Evolutionary conservation across 2,113 vertebrate species (phyloP).

Genomic region (Syngnathus typhle): DNA sequence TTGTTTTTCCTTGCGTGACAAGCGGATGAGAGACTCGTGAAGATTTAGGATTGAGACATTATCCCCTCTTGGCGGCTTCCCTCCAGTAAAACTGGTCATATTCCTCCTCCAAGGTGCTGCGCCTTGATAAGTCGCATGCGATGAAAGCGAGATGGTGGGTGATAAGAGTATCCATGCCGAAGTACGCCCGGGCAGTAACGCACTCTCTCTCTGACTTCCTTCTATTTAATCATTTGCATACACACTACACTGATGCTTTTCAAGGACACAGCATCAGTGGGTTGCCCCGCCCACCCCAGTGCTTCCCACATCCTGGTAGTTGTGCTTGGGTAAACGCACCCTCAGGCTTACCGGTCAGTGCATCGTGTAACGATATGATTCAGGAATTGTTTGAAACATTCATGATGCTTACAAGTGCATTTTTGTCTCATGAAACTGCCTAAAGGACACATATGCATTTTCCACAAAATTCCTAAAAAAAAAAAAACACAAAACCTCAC

Average conservation of each 20-base stretch:
- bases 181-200: conserved; percentile 19
- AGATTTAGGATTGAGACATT: conserved; percentile 45
- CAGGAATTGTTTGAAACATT: neutral
- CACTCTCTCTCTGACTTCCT: neutral
- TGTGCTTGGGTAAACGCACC: conserved; percentile 20
- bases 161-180: conserved; percentile 47
- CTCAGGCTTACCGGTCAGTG: conserved; percentile 6
- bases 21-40: conserved; percentile 24
- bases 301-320: conserved; percentile 11
- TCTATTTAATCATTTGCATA: conserved; percentile 9
- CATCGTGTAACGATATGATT: conserved; percentile 1
- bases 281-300: neutral
- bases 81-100: conserved; percentile 43
- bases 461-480: neutral
- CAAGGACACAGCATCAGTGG: neutral
- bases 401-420: neutral
- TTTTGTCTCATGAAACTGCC: neutral
- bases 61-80: conserved; percentile 34
- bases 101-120: conserved; percentile 43
- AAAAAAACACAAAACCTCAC: no score
- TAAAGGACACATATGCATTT: neutral
- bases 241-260: conserved; percentile 5
- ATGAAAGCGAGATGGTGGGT: conserved; percentile 37
- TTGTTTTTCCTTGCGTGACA: conserved; percentile 5
- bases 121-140: conserved; percentile 50